Base-by-base conservation (phyloP, 2,797 vertebrate species). In the Girardinus metallicus region DNA sequence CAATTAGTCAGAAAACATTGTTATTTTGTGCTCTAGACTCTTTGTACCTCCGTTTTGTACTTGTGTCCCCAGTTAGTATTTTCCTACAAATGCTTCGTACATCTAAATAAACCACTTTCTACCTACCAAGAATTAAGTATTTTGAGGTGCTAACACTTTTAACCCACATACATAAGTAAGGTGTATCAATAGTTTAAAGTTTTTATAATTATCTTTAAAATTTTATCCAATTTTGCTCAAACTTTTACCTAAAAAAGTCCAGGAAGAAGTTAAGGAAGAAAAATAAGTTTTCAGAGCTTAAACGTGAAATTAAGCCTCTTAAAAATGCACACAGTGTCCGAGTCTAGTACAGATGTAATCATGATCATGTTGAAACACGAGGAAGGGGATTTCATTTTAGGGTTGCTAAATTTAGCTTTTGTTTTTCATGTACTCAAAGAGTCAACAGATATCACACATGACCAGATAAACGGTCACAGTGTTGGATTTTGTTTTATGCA, bases 401-500 rank as follows among this genome's bases (percentile, higher is more conserved):
- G 36, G 36, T 15, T 31, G 75, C 73, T 36, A 23, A 8, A 4
- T 21, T 72, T 75, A 78, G 71, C 41, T 15, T 0, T 8, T 7
- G 44, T 46, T 62, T 23, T 1, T 5, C 0, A 0, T 26, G 11
- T 3, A 0, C 3, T 3, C 64, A 18, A 10, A 21, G 23, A 15
- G 31, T n/a, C 31, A 18, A n/a, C 0, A 1, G 29, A 73, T 15
- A 51, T 6, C 8, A 26, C 34, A 73, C 11, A 55, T 1, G 1
- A 6, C 29, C 18, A 10, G 18, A 57, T 11, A 60, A 0, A 2
- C 13, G 7, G n/a, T 9, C 5, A 4, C 1, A 0, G 18, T 44
- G n/a, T 15, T 39, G 3, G 10, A 47, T n/a, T 6, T 51, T 36
- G 8, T 10, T 44, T 31, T 73, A 16, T 1, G 5, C 0, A 53